Conservation (phyloP, 2,888 invertebrate species). For the Abscondita cerata region DNA sequence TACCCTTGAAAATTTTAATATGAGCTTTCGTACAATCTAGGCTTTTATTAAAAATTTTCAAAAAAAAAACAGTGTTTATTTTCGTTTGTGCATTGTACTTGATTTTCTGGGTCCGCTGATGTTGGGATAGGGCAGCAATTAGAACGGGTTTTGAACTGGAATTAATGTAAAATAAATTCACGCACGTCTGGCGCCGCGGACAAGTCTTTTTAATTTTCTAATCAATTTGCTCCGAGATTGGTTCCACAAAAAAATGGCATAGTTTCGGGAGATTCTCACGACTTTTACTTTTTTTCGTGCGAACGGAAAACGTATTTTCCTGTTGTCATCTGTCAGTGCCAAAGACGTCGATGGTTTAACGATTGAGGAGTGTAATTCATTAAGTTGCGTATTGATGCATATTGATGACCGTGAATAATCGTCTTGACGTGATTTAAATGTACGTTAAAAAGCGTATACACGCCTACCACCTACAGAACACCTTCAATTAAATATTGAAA, state of each 20-base stretch:
- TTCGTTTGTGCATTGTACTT: background rate
- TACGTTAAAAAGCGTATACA: conserved; percentile 6
- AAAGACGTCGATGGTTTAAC: too few species aligned
- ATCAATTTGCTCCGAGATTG: too few species aligned
- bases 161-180: conserved; percentile 31
- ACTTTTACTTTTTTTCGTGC: too few species aligned
- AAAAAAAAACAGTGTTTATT: too few species aligned
- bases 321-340: too few species aligned
- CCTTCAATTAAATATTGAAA: background rate
- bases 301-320: too few species aligned
- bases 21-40: conserved; percentile 5
- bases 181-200: conserved; percentile 24
- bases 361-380: background rate
- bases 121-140: conserved; percentile 48
- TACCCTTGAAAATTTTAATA: conserved; percentile 15
- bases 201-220: too few species aligned
- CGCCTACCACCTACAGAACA: conserved; percentile 1
- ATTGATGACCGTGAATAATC: conserved; percentile 9
- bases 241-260: too few species aligned
- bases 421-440: conserved; percentile 5
- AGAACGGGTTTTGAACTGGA: conserved; percentile 45
- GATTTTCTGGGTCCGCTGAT: conserved; percentile 24
- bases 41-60: background rate
- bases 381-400: background rate
- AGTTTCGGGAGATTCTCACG: too few species aligned